These are phyloP conservation scores for Shargacucullia verbasci DNA, from an alignment of 2,888 invertebrate species.

Conservation along the genomic window DNA sequence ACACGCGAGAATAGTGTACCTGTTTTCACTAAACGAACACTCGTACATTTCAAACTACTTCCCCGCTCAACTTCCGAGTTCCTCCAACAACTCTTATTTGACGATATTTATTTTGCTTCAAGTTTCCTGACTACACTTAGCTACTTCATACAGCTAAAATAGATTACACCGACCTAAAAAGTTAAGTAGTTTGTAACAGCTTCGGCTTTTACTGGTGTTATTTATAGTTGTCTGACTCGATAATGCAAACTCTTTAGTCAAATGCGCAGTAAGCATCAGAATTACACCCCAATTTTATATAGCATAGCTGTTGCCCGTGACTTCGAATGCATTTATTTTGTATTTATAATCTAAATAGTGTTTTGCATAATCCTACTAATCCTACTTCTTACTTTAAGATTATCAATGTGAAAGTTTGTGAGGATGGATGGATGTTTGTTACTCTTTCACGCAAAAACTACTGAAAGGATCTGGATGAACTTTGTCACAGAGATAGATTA, in stretches of 20 bases:
- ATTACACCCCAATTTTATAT: neutral
- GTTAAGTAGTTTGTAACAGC: conserved; percentile 48
- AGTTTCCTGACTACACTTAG: conserved; percentile 51
- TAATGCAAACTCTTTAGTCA: conserved; percentile 19
- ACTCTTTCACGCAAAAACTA: no score
- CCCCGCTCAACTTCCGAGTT: conserved; percentile 33
- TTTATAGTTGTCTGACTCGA: conserved; percentile 32
- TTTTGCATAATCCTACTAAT: no score
- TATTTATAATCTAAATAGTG: no score
- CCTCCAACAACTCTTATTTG: conserved; percentile 39
- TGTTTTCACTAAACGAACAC: conserved; percentile 44
- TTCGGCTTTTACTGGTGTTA: conserved; percentile 30
- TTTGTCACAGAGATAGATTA: no score
- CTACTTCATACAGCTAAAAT: conserved; percentile 52
- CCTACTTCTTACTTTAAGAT: no score
- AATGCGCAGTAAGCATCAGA: no score
- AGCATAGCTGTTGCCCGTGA: neutral
- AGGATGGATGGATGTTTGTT: no score
- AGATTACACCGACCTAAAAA: conserved; percentile 52
- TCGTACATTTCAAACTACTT: conserved; percentile 37
- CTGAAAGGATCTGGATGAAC: no score
- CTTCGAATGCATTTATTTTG: no score
- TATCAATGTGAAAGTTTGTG: no score
- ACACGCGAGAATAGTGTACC: conserved; percentile 31
- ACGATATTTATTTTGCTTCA: conserved; percentile 52